Conservation (phyloP, 2,888 invertebrate genomes). For the Orthosia cruda region DNA sequence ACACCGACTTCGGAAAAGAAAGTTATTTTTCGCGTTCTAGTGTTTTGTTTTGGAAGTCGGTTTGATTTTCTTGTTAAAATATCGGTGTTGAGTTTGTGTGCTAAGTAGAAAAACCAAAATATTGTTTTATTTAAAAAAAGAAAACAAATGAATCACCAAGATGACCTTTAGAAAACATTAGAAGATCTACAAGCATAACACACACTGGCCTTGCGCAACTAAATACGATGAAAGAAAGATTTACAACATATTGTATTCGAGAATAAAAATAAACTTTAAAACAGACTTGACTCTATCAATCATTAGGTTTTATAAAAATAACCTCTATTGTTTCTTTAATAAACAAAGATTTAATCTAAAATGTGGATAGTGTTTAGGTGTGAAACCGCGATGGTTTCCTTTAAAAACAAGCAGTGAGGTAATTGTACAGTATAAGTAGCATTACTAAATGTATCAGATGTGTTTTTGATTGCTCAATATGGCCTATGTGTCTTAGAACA, state of each 20-base stretch:
- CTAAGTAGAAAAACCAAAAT: neutral
- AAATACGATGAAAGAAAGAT: conserved; percentile 24
- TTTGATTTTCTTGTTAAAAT: too few relatives aligned
- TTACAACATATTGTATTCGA: conserved; percentile 34
- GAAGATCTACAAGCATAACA: conserved; percentile 4
- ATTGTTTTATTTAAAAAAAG: neutral
- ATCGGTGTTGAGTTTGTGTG: neutral
- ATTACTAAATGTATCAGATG: neutral
- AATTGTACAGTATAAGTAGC: too few relatives aligned
- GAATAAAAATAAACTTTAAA: conserved; percentile 26
- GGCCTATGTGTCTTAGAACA: too few relatives aligned
- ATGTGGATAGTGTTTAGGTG: neutral
- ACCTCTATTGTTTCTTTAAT: conserved; percentile 29
- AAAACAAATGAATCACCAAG: neutral
- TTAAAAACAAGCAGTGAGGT: neutral
- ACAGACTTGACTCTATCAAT: conserved; percentile 37
- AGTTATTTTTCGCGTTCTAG: too few relatives aligned
- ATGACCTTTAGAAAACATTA: conserved; percentile 12
- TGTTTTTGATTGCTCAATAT: neutral
- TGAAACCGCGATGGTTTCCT: neutral
- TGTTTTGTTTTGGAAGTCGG: too few relatives aligned
- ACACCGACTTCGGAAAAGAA: too few relatives aligned
- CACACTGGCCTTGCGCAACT: conserved; percentile 14
- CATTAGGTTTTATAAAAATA: conserved; percentile 35
- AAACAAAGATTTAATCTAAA: conserved; percentile 8